Evolutionary conservation across 2,113 vertebrate genomes (phyloP), one percentile per base, ranked within the genome.

Genomic region (Hiodon tergisus): DNA sequence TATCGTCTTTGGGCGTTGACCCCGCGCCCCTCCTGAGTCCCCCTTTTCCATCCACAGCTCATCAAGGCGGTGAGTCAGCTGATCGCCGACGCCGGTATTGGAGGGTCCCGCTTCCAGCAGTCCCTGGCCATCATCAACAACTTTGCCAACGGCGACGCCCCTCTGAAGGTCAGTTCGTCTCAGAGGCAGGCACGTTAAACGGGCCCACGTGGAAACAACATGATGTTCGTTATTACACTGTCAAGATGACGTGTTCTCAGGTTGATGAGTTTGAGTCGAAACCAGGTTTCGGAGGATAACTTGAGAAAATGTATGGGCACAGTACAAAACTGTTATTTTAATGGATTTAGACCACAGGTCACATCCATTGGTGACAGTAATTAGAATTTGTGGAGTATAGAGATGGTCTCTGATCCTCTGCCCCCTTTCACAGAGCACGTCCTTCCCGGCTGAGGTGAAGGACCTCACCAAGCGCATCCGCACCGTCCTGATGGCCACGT

Each of bases 1-100:
- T 13, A n/a, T 11, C 52, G 66, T 51, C 48, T 68, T 50, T 8
- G 5, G 13, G 3, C 9, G 0, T 4, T n/a, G 4, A 5, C 16
- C 13, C 2, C 16, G 7, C 3, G n/a, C 53, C 17, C 17, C 50
- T n/a, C 48, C 73, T 31, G 31, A 31, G 31, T 31, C 31, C 69
- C 70, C 82, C 79, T 62, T 60, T 68, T 47, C 17, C 3, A 54
- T 52, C 79, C 81, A 6, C 82, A 99, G 97, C 94, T 99, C 75
- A 98, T 99, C 86, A 98, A 98, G 81, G 95, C 95, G 1, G 97
- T 99, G 74, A 99, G 97, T 83, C 97, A 98, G 89, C 80, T 99
- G 87, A 99, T 99, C 80, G 97, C 97, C 0, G 97, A 99, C 66
- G 94, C 93, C 0, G 96, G 95, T n/a, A 98, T 99, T 13, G 97